Evolutionary conservation across 2,888 invertebrate species (phyloP).

Genomic region (Julus scanicus): DNA sequence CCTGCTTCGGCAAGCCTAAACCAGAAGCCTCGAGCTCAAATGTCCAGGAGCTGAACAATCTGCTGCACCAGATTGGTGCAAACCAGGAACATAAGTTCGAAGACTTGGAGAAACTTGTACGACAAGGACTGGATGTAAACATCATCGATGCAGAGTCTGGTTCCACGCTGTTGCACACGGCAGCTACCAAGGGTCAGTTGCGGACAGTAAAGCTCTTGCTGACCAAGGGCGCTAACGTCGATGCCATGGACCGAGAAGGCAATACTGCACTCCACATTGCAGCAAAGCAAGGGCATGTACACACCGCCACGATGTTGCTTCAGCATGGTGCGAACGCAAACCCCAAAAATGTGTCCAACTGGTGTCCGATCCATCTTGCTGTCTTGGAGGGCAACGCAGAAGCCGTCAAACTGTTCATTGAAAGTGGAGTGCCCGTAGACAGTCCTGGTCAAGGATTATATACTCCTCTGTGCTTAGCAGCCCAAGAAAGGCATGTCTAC

Average conservation of each 20-base stretch:
- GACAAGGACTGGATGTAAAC: not conserved
- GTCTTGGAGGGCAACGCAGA: conserved; percentile 10
- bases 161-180: conserved; percentile 7
- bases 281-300: not conserved
- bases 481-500: conserved; percentile 37
- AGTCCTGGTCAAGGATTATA: not conserved
- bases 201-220: conserved; percentile 16
- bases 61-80: not conserved
- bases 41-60: not conserved
- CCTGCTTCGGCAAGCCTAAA: not conserved
- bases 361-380: conserved; percentile 36
- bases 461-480: conserved; percentile 42
- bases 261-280: conserved; percentile 48
- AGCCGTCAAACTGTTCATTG: conserved; percentile 20
- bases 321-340: not conserved
- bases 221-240: conserved; percentile 2
- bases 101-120: not conserved
- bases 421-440: conserved; percentile 28
- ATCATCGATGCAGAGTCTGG: not conserved
- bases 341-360: not conserved
- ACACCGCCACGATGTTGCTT: not conserved
- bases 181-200: conserved; percentile 6
- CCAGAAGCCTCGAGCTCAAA: not conserved
- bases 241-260: conserved; percentile 9
- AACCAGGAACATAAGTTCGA: not conserved